These are phyloP conservation scores for Parnassius orleans DNA, from an alignment of 2,888 invertebrate species.

Conservation along the genomic window DNA sequence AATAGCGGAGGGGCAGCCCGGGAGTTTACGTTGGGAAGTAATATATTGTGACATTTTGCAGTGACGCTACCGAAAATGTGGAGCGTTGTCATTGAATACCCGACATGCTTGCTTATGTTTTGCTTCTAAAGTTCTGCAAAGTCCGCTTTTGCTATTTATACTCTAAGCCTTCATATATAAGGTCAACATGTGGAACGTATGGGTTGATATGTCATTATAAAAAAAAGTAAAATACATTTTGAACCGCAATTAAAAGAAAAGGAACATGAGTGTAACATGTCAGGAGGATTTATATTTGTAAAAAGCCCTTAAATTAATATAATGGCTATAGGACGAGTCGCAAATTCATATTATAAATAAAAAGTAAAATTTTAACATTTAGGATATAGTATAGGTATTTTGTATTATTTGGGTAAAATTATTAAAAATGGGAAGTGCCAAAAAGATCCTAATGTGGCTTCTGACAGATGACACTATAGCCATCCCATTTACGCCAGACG, in stretches of 20 bases:
- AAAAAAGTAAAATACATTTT: too few species aligned
- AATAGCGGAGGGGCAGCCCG: conserved; percentile 59
- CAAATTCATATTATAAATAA: conserved; percentile 22
- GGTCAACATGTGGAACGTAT: too few species aligned
- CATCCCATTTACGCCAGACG: too few species aligned
- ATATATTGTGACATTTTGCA: conserved; percentile 58
- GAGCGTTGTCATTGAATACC: conserved; percentile 28
- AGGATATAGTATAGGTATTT: too few species aligned
- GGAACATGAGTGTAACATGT: neutral
- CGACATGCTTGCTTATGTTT: conserved; percentile 26
- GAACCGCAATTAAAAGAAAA: neutral
- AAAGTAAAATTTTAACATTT: conserved; percentile 43
- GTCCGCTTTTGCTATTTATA: conserved; percentile 1
- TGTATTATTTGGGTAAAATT: too few species aligned
- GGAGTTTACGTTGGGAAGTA: conserved; percentile 57
- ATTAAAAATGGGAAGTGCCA: too few species aligned
- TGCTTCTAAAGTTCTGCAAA: conserved; percentile 8
- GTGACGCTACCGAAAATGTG: conserved; percentile 41
- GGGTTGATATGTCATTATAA: too few species aligned
- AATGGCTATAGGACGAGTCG: conserved; percentile 29
- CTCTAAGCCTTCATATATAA: too few species aligned
- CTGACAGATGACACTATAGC: too few species aligned
- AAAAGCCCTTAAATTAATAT: too few species aligned
- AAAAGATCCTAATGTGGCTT: too few species aligned
- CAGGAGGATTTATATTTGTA: too few species aligned